phyloP scores from a whole-genome alignment of 2,797 vertebrate genomes.

The Anabas testudineus region DNA sequence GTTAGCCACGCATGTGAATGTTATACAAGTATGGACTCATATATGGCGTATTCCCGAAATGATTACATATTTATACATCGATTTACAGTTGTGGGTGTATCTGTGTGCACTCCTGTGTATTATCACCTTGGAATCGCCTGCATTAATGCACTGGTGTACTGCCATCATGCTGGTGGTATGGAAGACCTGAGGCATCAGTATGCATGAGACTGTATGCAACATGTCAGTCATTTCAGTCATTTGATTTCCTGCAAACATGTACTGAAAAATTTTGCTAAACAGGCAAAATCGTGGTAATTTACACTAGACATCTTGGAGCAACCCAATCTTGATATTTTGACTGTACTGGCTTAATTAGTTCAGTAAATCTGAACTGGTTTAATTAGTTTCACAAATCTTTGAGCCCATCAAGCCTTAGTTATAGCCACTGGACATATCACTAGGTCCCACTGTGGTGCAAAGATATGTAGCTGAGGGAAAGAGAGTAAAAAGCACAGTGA shows the following conservation, averaged over 20 bases:
- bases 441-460: neutral
- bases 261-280: neutral
- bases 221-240: slow-evolving; percentile 8
- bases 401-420: slow-evolving; percentile 10
- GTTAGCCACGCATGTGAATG: neutral
- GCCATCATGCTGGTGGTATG: slow-evolving; percentile 4
- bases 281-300: slow-evolving; percentile 8
- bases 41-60: slow-evolving; percentile 10
- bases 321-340: slow-evolving; percentile 18
- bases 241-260: slow-evolving; percentile 31
- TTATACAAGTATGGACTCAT: neutral
- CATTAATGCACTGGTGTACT: slow-evolving; percentile 18
- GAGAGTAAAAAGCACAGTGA: neutral
- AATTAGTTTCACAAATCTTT: slow-evolving; percentile 50
- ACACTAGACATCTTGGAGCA: slow-evolving; percentile 1
- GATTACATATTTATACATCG: slow-evolving; percentile 33
- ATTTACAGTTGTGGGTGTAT: slow-evolving; percentile 27
- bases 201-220: slow-evolving; percentile 38
- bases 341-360: slow-evolving; percentile 46
- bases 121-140: slow-evolving; percentile 33
- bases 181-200: slow-evolving; percentile 31
- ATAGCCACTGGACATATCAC: slow-evolving; percentile 24
- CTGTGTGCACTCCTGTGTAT: slow-evolving; percentile 7
- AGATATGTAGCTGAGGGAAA: slow-evolving; percentile 5
- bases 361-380: slow-evolving; percentile 40